Evolutionary conservation across 2,797 vertebrate species (phyloP), one percentile per base, ranked within the genome.

Genomic region (Peromyscus attwateri): DNA sequence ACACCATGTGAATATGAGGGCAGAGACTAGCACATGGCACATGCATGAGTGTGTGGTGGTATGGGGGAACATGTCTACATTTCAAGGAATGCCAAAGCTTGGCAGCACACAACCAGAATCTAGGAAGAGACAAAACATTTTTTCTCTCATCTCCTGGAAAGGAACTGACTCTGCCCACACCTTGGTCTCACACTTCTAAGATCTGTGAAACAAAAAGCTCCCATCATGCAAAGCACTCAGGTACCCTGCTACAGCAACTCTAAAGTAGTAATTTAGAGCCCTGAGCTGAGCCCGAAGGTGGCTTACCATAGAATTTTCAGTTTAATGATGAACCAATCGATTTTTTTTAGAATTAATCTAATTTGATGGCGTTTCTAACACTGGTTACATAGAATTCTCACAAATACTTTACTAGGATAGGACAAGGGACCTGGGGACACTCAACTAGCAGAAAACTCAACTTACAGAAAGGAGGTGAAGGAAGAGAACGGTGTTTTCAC

Each of bases 321-420:
- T 84, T 96, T 89, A 37, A 76, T 87, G 73, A 89, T 87, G 73
- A 89, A 31, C 46, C 40, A 70, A 25, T 34, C 12, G 3, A n/a
- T 49, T 75, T 91, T 76, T 75, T 16, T 95, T 66, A 46, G 4
- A n/a, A 25, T 77, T 80, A 37, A 62, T 88, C 11, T 27, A 82
- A 37, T 60, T 92, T 91, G 37, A 79, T 55, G 71, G 77, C 31
- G 25, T 92, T 93, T 80, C 91, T 90, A 87, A 52, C 49, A 71
- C 43, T 91, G 43, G 29, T 31, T 87, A 25, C 0, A 7, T 57
- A 91, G 71, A 40, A 6, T 64, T n/a, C 46, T 95, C 70, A 75
- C 49, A 34, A 73, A 95, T 49, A n/a, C 29, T 52, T 55, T 19
- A 57, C 19, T 43, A 81, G 76, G 49, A 75, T 62, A 84, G 27